Conservation (phyloP, 2,113 vertebrate genomes). For the Larimichthys polyactis region DNA sequence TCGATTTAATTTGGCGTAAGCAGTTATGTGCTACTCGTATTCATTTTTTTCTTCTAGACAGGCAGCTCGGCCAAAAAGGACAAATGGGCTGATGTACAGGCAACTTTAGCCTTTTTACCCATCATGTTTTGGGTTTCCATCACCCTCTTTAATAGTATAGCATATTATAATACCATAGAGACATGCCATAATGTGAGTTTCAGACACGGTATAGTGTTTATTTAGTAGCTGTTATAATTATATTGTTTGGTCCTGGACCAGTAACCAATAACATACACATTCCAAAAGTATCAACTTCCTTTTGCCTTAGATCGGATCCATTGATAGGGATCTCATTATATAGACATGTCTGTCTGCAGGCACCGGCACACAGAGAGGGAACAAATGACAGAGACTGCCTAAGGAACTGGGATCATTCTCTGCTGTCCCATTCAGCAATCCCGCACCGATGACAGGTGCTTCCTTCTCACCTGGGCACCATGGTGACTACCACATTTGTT, state of each 20-base stretch:
- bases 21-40: too few species aligned
- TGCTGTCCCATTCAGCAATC: neutral
- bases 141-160: too few species aligned
- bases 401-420: neutral
- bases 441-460: slow-evolving; percentile 32
- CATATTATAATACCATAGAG: too few species aligned
- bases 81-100: too few species aligned
- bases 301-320: slow-evolving; percentile 7
- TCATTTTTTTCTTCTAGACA: too few species aligned
- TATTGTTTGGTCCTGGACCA: neutral
- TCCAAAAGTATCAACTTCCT: slow-evolving; percentile 13
- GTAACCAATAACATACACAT: neutral
- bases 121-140: neutral
- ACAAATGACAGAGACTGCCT: slow-evolving; percentile 3
- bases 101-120: too few species aligned
- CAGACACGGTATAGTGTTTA: neutral
- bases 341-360: slow-evolving; percentile 17
- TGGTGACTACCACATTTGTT: neutral
- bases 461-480: slow-evolving; percentile 23
- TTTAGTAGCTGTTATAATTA: too few species aligned
- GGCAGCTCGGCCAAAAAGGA: neutral
- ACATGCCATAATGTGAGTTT: neutral
- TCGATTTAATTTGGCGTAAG: too few species aligned
- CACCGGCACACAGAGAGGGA: slow-evolving; percentile 3
- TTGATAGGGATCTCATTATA: slow-evolving; percentile 9